Percentiles rank a stretch among this genome's conserved stretches.
These are phyloP conservation scores for Heterohyrax brucei DNA, from an alignment of 2,797 vertebrate genomes.

Conservation along the genomic window DNA sequence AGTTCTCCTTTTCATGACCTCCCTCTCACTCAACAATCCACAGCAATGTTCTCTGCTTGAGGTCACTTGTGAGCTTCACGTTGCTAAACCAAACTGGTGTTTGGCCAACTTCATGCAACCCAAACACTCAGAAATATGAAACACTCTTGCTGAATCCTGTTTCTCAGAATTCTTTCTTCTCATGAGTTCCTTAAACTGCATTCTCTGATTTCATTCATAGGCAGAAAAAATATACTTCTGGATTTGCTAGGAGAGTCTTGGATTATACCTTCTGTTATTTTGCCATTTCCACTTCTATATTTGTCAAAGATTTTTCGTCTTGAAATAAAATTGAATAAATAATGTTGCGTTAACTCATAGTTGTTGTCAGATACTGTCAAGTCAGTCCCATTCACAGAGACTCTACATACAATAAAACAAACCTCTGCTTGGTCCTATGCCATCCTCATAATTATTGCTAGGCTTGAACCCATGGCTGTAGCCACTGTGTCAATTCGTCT, in stretches of 20 bases:
- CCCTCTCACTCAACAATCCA: background rate
- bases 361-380: too few species aligned
- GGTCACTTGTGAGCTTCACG: background rate
- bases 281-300: background rate
- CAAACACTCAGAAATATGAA: background rate
- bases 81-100: background rate
- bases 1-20: background rate
- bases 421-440: too few species aligned
- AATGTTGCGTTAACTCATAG: background rate
- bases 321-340: constrained; percentile 23
- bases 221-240: background rate
- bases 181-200: background rate
- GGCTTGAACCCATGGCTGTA: too few species aligned
- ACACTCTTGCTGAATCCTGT: background rate
- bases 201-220: background rate
- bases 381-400: too few species aligned
- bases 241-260: background rate
- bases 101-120: background rate
- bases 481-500: too few species aligned
- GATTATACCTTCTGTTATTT: background rate
- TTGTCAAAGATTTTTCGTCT: background rate
- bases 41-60: background rate
- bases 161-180: constrained; percentile 5
- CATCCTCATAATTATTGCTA: too few species aligned
- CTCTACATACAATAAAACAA: too few species aligned